Evolutionary conservation across 2,888 invertebrate species (phyloP).

Genomic region (Pherbina coryleti): DNA sequence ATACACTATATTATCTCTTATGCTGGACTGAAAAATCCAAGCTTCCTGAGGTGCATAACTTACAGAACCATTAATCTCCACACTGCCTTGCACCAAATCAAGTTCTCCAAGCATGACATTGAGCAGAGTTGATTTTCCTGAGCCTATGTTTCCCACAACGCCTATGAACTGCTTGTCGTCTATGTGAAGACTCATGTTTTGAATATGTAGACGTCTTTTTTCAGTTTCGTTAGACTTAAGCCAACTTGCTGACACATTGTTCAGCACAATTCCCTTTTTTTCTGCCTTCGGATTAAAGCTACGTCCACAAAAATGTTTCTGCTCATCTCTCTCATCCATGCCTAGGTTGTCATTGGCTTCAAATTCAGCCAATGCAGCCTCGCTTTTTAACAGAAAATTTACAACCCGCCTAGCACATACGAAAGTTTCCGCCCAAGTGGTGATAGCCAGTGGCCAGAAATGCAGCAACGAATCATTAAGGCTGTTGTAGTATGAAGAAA

Average conservation of each 20-base stretch:
- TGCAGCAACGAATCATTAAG: slow-evolving; percentile 82
- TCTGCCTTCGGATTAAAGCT: slow-evolving; percentile 57
- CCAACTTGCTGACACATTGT: slow-evolving; percentile 72
- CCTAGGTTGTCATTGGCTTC: slow-evolving; percentile 56
- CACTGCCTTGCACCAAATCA: slow-evolving; percentile 73
- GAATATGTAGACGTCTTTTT: slow-evolving; percentile 54
- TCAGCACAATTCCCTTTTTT: slow-evolving; percentile 65
- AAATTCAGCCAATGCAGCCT: slow-evolving; percentile 56
- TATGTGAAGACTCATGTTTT: slow-evolving; percentile 70
- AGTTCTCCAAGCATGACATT: slow-evolving; percentile 82
- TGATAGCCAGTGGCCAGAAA: slow-evolving; percentile 83
- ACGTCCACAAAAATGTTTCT: slow-evolving; percentile 55
- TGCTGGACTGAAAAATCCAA: slow-evolving; percentile 83
- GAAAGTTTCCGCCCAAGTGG: slow-evolving; percentile 80
- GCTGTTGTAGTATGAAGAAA: slow-evolving; percentile 85
- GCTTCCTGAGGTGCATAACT: slow-evolving; percentile 87
- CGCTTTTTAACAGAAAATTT: slow-evolving; percentile 72
- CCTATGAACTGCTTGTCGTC: slow-evolving; percentile 64
- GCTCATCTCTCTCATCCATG: slow-evolving; percentile 48
- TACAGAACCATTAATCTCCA: slow-evolving; percentile 75
- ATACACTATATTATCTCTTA: slow-evolving; percentile 94
- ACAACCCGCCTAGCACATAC: slow-evolving; percentile 81
- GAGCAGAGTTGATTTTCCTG: slow-evolving; percentile 81
- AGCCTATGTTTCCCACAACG: slow-evolving; percentile 80
- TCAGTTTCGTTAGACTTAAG: slow-evolving; percentile 54